Conservation (phyloP, 64 coral and sea anemone genomes). For the Platygyra sinensis region DNA sequence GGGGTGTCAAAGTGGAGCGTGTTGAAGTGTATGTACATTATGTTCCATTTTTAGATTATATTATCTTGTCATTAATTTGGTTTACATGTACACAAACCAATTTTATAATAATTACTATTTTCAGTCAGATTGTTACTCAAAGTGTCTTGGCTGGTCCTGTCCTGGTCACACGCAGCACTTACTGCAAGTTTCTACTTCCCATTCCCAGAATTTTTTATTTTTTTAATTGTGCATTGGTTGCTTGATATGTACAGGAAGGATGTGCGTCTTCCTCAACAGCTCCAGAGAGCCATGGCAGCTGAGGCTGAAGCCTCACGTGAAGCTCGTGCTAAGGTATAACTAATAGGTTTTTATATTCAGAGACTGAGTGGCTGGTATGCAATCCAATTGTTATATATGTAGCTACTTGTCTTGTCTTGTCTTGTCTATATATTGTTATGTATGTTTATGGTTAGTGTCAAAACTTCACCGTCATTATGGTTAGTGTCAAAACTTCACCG, state of each 20-base stretch:
- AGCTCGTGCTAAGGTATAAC: constrained; percentile 72
- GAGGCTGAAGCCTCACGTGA: constrained; percentile 79
- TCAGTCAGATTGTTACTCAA: neutral
- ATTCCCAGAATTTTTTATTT: neutral
- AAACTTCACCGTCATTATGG: too few species aligned
- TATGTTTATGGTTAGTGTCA: too few species aligned
- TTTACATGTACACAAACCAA: too few species aligned
- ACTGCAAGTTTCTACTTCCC: neutral
- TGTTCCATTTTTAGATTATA: neutral
- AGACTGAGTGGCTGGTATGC: neutral
- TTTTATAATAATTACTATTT: too few species aligned
- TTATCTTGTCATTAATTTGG: too few species aligned
- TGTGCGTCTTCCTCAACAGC: constrained; percentile 77
- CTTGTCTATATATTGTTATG: too few species aligned
- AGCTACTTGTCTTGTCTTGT: too few species aligned
- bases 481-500: neutral
- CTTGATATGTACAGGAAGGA: constrained; percentile 64
- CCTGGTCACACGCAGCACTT: neutral
- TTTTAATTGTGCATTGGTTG: neutral
- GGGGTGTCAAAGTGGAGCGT: constrained; percentile 93
- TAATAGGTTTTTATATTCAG: too few species aligned
- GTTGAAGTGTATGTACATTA: constrained; percentile 87
- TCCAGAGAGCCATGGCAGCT: constrained; percentile 86
- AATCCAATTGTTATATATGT: too few species aligned
- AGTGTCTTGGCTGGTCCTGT: neutral